These are phyloP conservation scores for Polyommatus iphigenia DNA, from an alignment of 2,888 invertebrate species.

Conservation along the genomic window DNA sequence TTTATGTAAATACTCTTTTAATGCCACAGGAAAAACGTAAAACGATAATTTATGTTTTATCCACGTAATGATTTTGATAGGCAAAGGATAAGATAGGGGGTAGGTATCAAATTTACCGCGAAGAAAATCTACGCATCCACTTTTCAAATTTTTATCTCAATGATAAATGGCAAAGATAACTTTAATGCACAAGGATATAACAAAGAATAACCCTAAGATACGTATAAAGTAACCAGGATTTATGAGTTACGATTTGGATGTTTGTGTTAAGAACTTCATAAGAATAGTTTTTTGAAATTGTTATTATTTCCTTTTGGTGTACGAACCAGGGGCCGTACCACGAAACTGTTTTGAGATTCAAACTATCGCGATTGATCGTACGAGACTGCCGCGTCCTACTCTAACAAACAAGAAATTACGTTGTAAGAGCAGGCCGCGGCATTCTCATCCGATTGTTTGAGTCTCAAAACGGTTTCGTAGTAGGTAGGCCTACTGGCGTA, in stretches of 20 bases:
- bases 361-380: no score
- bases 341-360: no score
- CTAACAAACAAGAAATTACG: no score
- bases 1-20: neutral
- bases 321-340: no score
- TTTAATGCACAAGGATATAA: neutral
- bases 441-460: no score
- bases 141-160: neutral
- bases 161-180: conserved; percentile 11
- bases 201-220: neutral
- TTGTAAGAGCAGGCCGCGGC: no score
- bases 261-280: neutral
- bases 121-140: neutral
- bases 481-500: no score
- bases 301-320: no score
- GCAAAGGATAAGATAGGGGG: neutral
- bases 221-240: neutral
- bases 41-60: conserved; percentile 7
- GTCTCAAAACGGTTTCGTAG: no score
- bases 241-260: neutral
- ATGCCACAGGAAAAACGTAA: conserved; percentile 13
- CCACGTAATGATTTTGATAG: conserved; percentile 4
- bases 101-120: neutral
- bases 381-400: no score
- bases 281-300: neutral